Percentiles rank a stretch among this genome's conserved stretches.
Evolutionary conservation across 1,140 invertebrate species (phyloP).

Genomic region (Drosophila pandora): DNA sequence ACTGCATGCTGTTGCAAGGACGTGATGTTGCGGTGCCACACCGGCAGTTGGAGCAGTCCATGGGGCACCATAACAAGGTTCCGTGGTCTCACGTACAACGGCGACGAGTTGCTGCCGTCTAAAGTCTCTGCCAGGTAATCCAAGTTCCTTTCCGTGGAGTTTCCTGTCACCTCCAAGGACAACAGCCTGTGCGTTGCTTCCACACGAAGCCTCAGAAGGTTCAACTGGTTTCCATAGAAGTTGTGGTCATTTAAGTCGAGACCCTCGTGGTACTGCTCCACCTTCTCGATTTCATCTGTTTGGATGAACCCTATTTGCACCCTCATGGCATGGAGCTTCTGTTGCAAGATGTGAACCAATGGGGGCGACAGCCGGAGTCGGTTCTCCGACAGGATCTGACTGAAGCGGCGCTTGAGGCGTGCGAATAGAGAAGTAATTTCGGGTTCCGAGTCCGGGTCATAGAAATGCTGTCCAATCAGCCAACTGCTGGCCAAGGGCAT

Average conservation of each 20-base stretch:
- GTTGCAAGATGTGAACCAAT: conserved; percentile 55
- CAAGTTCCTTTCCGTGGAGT: conserved; percentile 24
- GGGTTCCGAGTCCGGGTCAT: conserved; percentile 36
- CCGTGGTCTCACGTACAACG: conserved; percentile 65
- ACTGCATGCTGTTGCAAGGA: conserved; percentile 69
- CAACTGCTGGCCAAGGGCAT: conserved; percentile 76
- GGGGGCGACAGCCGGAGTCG: conserved; percentile 57
- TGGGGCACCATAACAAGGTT: conserved; percentile 73
- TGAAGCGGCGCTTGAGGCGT: conserved; percentile 56
- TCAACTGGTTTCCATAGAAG: conserved; percentile 75
- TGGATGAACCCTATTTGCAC: conserved; percentile 64
- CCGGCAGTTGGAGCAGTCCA: conserved; percentile 66
- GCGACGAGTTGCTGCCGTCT: conserved; percentile 67
- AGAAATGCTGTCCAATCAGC: conserved; percentile 64
- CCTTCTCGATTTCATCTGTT: conserved; percentile 43
- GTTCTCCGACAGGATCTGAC: conserved; percentile 61
- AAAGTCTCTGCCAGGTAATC: conserved; percentile 60
- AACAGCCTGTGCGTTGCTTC: conserved; percentile 61
- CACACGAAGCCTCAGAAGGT: conserved; percentile 58
- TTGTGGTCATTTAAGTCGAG: conserved; percentile 58
- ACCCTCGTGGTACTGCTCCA: conserved; percentile 55
- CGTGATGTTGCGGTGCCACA: conserved; percentile 69
- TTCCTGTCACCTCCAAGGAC: background rate
- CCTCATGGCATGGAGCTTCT: conserved; percentile 62
- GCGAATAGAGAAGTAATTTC: conserved; percentile 41